Percentiles rank a stretch among this genome's conserved stretches.
phyloP scores from a whole-genome alignment of 2,888 invertebrate species.

The Hanleya hanleyi region DNA sequence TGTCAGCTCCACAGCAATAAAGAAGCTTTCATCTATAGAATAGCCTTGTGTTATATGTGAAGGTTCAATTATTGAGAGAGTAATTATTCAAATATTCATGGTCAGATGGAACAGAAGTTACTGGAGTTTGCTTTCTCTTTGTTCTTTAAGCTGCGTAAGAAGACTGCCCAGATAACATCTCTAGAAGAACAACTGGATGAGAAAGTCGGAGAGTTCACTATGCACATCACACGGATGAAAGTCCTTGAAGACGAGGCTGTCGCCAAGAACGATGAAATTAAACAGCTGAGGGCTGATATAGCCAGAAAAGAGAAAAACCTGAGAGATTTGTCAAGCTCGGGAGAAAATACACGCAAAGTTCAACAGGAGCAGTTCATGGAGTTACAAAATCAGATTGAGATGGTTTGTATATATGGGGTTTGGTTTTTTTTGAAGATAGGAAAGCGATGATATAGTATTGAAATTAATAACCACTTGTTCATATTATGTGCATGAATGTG shows the following conservation, averaged over 20 bases:
- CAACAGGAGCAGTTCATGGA: constrained; percentile 59
- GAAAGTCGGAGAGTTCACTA: constrained; percentile 51
- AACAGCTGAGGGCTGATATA: constrained; percentile 45
- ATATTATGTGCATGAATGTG: neutral
- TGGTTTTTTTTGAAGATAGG: neutral
- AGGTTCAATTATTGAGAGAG: no score
- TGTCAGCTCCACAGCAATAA: no score
- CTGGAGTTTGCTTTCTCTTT: no score
- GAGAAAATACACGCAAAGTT: constrained; percentile 46
- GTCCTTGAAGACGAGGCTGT: constrained; percentile 53
- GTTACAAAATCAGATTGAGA: constrained; percentile 61
- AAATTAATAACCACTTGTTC: neutral
- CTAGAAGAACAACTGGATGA: constrained; percentile 59
- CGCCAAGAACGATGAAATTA: constrained; percentile 34
- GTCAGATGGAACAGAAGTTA: no score
- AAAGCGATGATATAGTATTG: no score
- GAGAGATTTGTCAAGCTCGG: constrained; percentile 29
- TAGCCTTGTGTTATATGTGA: no score
- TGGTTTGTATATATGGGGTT: constrained; percentile 39
- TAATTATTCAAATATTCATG: no score
- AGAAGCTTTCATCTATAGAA: no score
- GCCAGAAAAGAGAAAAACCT: constrained; percentile 38
- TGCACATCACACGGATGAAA: constrained; percentile 46
- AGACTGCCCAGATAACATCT: constrained; percentile 47
- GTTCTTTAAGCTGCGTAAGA: constrained; percentile 52